phyloP scores from a whole-genome alignment of 1,140 invertebrate genomes.

The Drosophila ananassae region DNA sequence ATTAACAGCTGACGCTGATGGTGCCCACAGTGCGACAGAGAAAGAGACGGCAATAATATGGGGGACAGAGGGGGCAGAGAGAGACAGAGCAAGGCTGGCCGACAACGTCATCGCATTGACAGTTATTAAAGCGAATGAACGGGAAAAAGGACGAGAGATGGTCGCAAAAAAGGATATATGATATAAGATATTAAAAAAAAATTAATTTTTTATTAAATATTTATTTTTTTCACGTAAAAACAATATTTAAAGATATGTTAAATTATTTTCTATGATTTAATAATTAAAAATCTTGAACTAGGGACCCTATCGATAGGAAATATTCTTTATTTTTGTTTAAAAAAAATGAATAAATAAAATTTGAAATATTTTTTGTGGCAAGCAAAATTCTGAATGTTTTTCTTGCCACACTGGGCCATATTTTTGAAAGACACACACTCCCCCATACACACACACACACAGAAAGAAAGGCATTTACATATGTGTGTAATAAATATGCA shows the following conservation, averaged over 20 bases:
- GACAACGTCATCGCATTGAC: conserved; percentile 55
- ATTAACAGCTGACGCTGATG: conserved; percentile 58
- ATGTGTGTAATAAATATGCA: conserved; percentile 21
- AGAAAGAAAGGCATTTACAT: not conserved
- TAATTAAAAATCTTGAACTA: not conserved
- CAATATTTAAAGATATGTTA: not conserved
- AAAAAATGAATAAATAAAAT: not conserved
- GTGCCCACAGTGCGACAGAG: conserved; percentile 15
- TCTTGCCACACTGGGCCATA: not conserved
- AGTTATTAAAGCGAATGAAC: conserved; percentile 67
- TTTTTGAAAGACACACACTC: not conserved
- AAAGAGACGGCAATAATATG: not conserved
- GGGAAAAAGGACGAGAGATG: conserved; percentile 27
- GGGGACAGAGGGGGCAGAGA: not conserved
- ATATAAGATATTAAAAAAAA: not conserved
- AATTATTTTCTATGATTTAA: not conserved
- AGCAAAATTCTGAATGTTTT: not conserved
- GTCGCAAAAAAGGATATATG: conserved; percentile 20
- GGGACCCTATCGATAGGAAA: no score
- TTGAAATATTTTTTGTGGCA: not conserved
- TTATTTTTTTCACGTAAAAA: not conserved
- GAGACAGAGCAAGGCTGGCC: conserved; percentile 6
- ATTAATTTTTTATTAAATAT: not conserved
- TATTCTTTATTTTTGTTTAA: not conserved
- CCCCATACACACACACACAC: not conserved